A percentile compares a stretch with the other conserved stretches of the same genome.
phyloP scores from a whole-genome alignment of 2,888 invertebrate genomes.

The Pristionchus arcanus region DNA sequence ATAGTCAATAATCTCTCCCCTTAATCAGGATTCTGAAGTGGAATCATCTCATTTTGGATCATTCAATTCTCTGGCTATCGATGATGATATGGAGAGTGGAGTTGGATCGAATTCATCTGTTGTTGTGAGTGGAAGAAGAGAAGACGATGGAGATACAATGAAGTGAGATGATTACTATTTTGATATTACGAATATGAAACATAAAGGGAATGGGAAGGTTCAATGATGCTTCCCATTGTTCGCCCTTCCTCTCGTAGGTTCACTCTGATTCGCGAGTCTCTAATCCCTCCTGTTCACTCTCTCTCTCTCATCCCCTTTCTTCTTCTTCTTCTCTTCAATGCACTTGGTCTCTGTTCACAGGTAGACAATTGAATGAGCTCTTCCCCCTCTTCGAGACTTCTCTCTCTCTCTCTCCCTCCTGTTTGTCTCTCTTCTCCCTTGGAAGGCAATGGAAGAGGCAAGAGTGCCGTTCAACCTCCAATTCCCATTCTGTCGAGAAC shows the following conservation, averaged over 20 bases:
- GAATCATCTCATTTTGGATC: constrained; percentile 52
- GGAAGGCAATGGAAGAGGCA: neutral
- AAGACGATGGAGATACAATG: neutral
- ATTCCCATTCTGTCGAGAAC: neutral
- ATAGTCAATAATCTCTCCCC: too few species aligned
- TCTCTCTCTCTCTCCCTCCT: constrained; percentile 39
- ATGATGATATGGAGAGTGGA: constrained; percentile 52
- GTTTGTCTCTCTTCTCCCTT: constrained; percentile 7
- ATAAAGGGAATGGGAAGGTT: neutral
- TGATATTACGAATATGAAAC: neutral
- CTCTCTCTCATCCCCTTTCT: neutral
- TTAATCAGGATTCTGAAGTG: constrained; percentile 34
- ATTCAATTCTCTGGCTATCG: constrained; percentile 38
- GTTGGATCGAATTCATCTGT: constrained; percentile 31
- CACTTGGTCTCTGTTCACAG: neutral
- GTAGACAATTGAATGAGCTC: constrained; percentile 47
- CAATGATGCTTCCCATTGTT: neutral
- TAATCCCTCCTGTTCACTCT: constrained; percentile 8
- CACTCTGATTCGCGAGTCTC: neutral
- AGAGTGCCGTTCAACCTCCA: neutral
- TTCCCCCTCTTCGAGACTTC: constrained; percentile 3
- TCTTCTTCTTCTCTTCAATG: constrained; percentile 14
- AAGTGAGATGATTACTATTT: constrained; percentile 24
- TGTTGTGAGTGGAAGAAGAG: constrained; percentile 16
- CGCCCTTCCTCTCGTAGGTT: neutral